Percentiles rank a stretch among this genome's conserved stretches.
Evolutionary conservation across 2,113 vertebrate genomes (phyloP).

Genomic region (Ginglymostoma cirratum): DNA sequence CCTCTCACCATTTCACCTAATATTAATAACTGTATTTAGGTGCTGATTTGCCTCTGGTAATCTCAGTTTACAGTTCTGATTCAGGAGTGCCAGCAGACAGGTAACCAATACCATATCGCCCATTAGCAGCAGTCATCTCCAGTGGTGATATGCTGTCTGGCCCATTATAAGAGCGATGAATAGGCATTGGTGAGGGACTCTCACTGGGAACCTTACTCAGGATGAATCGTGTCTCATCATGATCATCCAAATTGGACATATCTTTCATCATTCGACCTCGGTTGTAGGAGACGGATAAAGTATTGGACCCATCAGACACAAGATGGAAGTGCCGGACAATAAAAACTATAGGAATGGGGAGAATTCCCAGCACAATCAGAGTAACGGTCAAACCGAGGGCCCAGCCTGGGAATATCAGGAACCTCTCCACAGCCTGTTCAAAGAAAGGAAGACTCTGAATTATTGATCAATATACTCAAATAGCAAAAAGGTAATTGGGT

Average conservation of each 20-base stretch:
- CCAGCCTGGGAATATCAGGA: constrained; percentile 87
- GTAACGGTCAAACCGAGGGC: constrained; percentile 78
- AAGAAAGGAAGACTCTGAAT: not conserved
- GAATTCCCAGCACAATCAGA: constrained; percentile 75
- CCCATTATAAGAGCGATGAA: constrained; percentile 83
- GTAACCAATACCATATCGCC: constrained; percentile 84
- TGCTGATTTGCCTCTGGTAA: not conserved
- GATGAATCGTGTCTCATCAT: constrained; percentile 93
- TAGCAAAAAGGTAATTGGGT: not conserved
- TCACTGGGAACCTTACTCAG: constrained; percentile 85
- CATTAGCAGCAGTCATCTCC: constrained; percentile 74
- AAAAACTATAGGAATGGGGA: constrained; percentile 83
- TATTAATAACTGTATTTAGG: constrained; percentile 1
- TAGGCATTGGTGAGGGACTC: constrained; percentile 86
- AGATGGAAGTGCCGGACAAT: constrained; percentile 81
- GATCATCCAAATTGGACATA: constrained; percentile 91
- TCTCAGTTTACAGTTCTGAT: constrained; percentile 76
- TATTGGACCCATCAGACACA: constrained; percentile 85
- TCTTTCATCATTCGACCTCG: constrained; percentile 96
- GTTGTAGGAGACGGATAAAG: constrained; percentile 90
- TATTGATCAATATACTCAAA: not conserved
- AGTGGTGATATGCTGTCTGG: constrained; percentile 74
- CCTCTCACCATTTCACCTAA: not conserved
- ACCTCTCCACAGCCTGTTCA: constrained; percentile 74
- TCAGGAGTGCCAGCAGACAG: constrained; percentile 83